Conservation (phyloP, 2,888 invertebrate species). For the Unio pictorum region DNA sequence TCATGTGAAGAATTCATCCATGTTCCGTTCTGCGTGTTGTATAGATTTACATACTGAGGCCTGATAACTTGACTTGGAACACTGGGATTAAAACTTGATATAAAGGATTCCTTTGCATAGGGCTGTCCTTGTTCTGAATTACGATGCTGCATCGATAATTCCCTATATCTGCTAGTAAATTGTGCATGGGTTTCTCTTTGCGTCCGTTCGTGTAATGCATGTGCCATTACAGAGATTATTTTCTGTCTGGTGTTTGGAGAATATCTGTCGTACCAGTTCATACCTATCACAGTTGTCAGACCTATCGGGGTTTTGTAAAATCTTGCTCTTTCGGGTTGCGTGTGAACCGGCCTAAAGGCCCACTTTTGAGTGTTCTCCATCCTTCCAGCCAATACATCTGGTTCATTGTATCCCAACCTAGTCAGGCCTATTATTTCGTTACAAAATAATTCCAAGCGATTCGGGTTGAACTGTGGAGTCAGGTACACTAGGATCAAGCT, state of each 20-base stretch:
- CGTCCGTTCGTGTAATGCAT: conserved; percentile 1
- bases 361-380: conserved; percentile 6
- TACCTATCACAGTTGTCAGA: conserved; percentile 18
- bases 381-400: neutral
- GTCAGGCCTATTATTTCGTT: conserved; percentile 28
- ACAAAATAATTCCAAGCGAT: conserved; percentile 13
- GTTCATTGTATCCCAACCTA: conserved; percentile 10
- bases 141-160: too few species aligned
- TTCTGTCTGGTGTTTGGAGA: conserved; percentile 7
- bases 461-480: conserved; percentile 12
- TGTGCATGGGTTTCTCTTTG: too few species aligned
- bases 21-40: too few species aligned
- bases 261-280: conserved; percentile 30
- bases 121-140: too few species aligned
- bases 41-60: too few species aligned
- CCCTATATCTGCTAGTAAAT: too few species aligned
- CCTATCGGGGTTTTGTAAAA: conserved; percentile 22
- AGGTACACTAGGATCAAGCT: conserved; percentile 28
- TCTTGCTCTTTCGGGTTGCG: conserved; percentile 9
- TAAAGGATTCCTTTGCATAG: too few species aligned
- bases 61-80: too few species aligned
- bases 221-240: conserved; percentile 8
- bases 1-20: too few species aligned
- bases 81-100: too few species aligned
- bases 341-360: conserved; percentile 30